These are phyloP conservation scores for Xerus rutilus DNA, from an alignment of 2,797 vertebrate species.

Conservation along the genomic window DNA sequence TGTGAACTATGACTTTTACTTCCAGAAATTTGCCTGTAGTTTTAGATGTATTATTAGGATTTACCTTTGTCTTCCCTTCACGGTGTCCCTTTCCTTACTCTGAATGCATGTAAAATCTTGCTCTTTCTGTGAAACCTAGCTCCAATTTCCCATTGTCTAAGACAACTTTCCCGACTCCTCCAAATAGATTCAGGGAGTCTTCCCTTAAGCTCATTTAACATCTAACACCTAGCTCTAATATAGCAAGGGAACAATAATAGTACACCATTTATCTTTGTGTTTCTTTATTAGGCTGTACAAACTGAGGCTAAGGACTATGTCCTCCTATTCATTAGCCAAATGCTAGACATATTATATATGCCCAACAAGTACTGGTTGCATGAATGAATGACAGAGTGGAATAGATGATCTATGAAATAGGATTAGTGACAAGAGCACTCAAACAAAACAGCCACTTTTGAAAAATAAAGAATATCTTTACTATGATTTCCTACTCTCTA, in stretches of 20 bases:
- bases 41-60: neutral
- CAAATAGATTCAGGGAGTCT: neutral
- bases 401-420: conserved; percentile 15
- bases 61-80: neutral
- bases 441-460: neutral
- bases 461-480: neutral
- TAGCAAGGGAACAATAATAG: neutral
- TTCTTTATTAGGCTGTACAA: neutral
- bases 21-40: neutral
- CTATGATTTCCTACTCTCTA: neutral
- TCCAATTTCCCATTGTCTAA: neutral
- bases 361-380: neutral
- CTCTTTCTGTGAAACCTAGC: neutral
- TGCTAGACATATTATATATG: neutral
- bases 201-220: neutral
- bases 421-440: neutral
- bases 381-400: neutral
- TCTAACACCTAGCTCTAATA: neutral
- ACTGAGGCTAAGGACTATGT: neutral
- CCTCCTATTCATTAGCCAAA: neutral
- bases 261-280: neutral
- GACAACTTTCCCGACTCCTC: neutral
- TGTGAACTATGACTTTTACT: neutral
- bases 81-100: neutral
- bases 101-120: neutral